Evolutionary conservation across 2,888 invertebrate species (phyloP), one percentile per base, ranked within the genome.

Genomic region (Ernsta delagoae): DNA sequence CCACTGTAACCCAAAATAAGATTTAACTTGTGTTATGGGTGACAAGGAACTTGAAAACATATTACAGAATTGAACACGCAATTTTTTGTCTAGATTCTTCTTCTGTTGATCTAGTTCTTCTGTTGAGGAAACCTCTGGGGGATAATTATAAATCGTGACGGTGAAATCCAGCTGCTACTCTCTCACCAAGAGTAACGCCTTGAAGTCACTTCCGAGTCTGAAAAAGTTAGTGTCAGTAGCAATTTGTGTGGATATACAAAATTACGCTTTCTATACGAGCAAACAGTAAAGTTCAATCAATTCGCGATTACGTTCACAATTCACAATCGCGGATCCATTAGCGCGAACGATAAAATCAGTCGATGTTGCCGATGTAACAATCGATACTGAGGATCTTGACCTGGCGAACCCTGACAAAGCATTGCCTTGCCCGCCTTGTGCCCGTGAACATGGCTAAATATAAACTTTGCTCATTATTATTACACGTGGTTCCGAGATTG

Each of bases 281-380:
- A 50, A 41, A 41, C 11, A 53, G n/a, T 31, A 60, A 36, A n/a
- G 36, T 48, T 7, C 54, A 61, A 61, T 60, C 66, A 45, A 45
- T 54, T 67, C 45, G 67, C 45, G 41, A 61, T 67, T 67, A 67
- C 7, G 60, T 67, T 54, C 54, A 61, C 66, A 67, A 67, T 67
- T 54, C 54, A 61, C 66, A 67, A 67, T 67, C 54, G 60, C 53
- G 45, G 41, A 31, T 45, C 60, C 66, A 67, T 67, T 67, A 67
- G 66, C 12, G 60, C 41, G 60, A 54, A 45, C 60, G 66, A 67
- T 67, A 61, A 60, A 54, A 67, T 67, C 66, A 60, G 12, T 54
- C 53, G 60, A 54, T 60, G 54, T 34, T 60, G 24, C 41, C 53
- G 50, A 66, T 59, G 65, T 56, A 36, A 16, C 66, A 39, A 60